Conservation (phyloP, 2,888 invertebrate species). For the Sinhomidia bicolor region DNA sequence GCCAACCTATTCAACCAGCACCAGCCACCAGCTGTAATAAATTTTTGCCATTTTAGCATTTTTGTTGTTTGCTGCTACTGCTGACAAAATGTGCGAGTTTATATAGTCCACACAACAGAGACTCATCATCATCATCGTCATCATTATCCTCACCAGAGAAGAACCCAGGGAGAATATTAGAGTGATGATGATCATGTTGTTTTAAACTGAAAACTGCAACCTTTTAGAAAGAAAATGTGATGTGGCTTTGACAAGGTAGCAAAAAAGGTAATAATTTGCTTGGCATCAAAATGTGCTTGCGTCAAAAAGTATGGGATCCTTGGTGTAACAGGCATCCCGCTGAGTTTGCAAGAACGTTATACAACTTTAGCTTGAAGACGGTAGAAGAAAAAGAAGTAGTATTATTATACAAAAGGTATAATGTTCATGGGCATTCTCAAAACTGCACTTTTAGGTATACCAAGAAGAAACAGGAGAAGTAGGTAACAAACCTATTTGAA, state of each 20-base stretch:
- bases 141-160: no score
- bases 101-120: not conserved
- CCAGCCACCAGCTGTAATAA: not conserved
- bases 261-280: constrained; percentile 13
- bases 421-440: not conserved
- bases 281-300: constrained; percentile 15
- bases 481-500: not conserved
- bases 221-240: constrained; percentile 20
- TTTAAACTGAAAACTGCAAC: constrained; percentile 29
- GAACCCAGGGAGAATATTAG: not conserved
- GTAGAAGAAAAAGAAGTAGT: no score
- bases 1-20: not conserved
- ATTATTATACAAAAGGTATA: not conserved
- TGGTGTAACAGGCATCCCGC: constrained; percentile 6
- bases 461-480: not conserved
- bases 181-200: not conserved
- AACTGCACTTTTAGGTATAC: not conserved
- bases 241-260: constrained; percentile 18
- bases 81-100: not conserved
- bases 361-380: no score
- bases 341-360: constrained; percentile 4
- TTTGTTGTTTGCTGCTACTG: not conserved
- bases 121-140: not conserved
- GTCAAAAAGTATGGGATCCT: constrained; percentile 17
- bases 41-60: not conserved